Conservation (phyloP, 1,140 invertebrate genomes). For the Oscheius sp. region DNA sequence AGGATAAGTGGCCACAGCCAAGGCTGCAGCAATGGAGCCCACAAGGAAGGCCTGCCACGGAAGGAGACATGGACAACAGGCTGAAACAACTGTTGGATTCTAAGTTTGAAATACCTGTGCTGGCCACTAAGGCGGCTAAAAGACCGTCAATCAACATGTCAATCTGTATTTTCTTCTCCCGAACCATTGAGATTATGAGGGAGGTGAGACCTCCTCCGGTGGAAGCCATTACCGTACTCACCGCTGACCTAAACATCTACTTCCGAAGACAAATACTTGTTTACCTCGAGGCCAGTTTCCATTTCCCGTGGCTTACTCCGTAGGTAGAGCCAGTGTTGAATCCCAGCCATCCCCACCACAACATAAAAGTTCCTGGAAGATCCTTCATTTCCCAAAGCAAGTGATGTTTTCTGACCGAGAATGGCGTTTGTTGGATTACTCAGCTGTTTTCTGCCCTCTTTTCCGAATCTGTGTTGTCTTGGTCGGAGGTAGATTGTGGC, state of each 20-base stretch:
- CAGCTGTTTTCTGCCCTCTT: constrained; percentile 74
- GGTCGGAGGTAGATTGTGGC: constrained; percentile 85
- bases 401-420: constrained; percentile 65
- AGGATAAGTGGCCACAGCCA: constrained; percentile 52
- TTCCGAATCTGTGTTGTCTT: constrained; percentile 77
- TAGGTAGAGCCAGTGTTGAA: constrained; percentile 79
- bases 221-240: constrained; percentile 82
- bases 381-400: neutral
- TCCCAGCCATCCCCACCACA: constrained; percentile 91
- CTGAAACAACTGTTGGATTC: too few species aligned
- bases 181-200: neutral
- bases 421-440: constrained; percentile 85
- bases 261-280: neutral
- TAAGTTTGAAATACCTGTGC: too few species aligned
- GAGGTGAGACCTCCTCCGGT: constrained; percentile 77
- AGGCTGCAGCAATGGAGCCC: constrained; percentile 57
- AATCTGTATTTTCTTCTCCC: constrained; percentile 55
- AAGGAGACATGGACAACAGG: constrained; percentile 57
- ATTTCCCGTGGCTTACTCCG: constrained; percentile 72
- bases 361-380: constrained; percentile 73
- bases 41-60: constrained; percentile 59
- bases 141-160: constrained; percentile 60
- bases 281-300: constrained; percentile 78
- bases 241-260: constrained; percentile 69
- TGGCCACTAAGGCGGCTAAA: constrained; percentile 59